Evolutionary conservation across 2,888 invertebrate genomes (phyloP).

Genomic region (Ypsolopha sequella): DNA sequence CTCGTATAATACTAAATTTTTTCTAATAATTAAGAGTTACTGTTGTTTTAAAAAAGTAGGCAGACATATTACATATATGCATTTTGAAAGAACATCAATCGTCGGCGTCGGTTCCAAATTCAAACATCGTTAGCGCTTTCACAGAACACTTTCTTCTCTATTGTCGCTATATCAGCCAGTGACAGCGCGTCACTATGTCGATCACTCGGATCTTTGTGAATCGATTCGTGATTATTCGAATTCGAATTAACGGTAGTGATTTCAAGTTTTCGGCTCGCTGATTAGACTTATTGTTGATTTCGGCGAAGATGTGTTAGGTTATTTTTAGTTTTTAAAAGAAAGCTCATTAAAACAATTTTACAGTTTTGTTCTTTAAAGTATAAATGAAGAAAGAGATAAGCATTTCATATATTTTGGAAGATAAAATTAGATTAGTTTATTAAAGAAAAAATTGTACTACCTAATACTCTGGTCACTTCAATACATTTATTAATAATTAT

Average conservation of each 20-base stretch:
- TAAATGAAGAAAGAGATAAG: background rate
- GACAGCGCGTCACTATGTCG: conserved; percentile 57
- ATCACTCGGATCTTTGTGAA: conserved; percentile 40
- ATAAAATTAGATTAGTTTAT: too few species aligned
- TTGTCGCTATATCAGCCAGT: conserved; percentile 37
- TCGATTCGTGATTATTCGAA: conserved; percentile 49
- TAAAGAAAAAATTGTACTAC: too few species aligned
- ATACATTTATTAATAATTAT: too few species aligned
- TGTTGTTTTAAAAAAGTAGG: too few species aligned
- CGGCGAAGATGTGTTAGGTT: background rate
- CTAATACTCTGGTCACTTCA: too few species aligned
- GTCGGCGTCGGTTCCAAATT: conserved; percentile 34
- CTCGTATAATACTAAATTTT: background rate
- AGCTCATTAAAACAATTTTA: conserved; percentile 29
- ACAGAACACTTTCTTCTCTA: conserved; percentile 52
- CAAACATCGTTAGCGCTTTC: conserved; percentile 45
- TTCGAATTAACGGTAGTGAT: conserved; percentile 38
- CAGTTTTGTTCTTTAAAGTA: background rate
- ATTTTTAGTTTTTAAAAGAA: conserved; percentile 17
- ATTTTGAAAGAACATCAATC: background rate
- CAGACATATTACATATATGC: too few species aligned
- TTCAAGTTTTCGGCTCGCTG: conserved; percentile 39
- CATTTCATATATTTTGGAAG: too few species aligned
- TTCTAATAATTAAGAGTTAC: background rate
- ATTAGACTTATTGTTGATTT: conserved; percentile 50